A percentile compares a stretch with the other conserved stretches of the same genome.
Evolutionary conservation across 1,140 invertebrate genomes (phyloP).

Genomic region (Chionoecetes opilio): DNA sequence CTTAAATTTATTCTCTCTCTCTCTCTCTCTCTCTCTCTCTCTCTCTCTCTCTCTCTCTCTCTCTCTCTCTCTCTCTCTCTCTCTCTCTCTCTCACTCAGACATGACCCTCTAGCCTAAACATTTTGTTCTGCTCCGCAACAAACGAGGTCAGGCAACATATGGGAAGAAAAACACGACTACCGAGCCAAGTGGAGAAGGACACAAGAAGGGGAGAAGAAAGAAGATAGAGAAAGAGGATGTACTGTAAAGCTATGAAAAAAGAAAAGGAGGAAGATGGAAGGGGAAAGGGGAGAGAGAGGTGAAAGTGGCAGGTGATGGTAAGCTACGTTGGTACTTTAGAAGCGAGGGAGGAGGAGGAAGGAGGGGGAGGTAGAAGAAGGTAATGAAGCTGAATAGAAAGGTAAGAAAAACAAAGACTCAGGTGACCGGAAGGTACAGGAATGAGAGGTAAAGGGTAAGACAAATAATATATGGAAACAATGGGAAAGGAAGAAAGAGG

Average conservation of each 20-base stretch:
- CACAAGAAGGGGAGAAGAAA: not conserved
- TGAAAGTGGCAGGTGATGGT: not conserved
- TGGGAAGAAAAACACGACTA: not conserved
- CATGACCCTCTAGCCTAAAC: no score
- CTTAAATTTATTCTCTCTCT: no score
- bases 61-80: no score
- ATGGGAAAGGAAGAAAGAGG: no score
- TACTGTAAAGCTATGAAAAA: not conserved
- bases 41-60: no score
- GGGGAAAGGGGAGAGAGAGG: not conserved
- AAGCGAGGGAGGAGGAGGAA: not conserved
- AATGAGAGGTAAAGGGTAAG: no score
- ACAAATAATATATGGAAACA: no score
- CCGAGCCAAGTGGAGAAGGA: not conserved
- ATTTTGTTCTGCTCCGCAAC: no score
- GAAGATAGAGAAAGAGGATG: not conserved
- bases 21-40: no score
- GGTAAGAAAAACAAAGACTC: no score
- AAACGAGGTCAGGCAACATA: not conserved
- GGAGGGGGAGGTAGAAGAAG: not conserved
- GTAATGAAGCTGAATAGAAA: not conserved
- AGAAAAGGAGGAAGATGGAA: constrained; percentile 6
- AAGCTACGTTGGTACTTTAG: not conserved
- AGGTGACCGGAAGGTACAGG: no score
- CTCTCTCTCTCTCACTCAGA: no score